Evolutionary conservation across 92 coral and sea anemone species (phyloP).

Genomic region (Meandrina meandrites): DNA sequence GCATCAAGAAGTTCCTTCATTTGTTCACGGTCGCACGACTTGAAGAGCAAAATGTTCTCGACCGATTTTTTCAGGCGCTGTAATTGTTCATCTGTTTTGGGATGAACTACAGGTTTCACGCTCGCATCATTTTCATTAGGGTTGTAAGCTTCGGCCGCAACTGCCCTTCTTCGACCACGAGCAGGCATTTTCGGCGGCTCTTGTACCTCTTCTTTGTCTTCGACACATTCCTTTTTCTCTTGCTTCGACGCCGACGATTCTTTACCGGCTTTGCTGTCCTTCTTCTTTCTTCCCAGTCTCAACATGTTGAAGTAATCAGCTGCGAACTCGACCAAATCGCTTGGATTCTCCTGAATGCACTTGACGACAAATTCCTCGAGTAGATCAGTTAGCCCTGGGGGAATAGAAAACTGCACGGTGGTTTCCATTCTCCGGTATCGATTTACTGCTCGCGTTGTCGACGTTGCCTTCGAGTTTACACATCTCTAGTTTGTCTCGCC

Average conservation of each 20-base stretch:
- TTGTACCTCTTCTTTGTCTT: conserved; percentile 67
- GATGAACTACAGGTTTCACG: conserved; percentile 75
- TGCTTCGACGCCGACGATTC: conserved; percentile 54
- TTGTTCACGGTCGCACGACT: conserved; percentile 91
- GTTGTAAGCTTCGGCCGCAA: conserved; percentile 95
- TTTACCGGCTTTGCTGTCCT: conserved; percentile 36
- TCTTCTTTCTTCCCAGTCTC: conserved; percentile 70
- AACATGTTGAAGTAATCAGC: conserved; percentile 95
- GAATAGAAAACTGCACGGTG: conserved; percentile 71
- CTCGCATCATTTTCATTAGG: conserved; percentile 78
- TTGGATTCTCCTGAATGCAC: conserved; percentile 96
- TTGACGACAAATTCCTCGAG: conserved; percentile 96
- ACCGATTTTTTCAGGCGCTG: conserved; percentile 82
- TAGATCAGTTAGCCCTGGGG: conserved; percentile 90
- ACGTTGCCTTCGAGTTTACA: conserved; percentile 22
- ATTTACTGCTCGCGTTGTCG: conserved; percentile 38
- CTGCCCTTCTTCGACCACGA: conserved; percentile 87
- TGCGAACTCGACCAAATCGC: conserved; percentile 92
- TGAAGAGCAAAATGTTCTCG: conserved; percentile 85
- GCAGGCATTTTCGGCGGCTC: conserved; percentile 87
- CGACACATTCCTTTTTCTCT: conserved; percentile 76
- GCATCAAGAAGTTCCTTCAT: conserved; percentile 82
- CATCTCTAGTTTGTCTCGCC: conserved; percentile 41
- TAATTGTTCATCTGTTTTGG: conserved; percentile 89
- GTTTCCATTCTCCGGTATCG: conserved; percentile 72